phyloP scores from a whole-genome alignment of 2,797 vertebrate genomes.

The Coracias cyanogaster region DNA sequence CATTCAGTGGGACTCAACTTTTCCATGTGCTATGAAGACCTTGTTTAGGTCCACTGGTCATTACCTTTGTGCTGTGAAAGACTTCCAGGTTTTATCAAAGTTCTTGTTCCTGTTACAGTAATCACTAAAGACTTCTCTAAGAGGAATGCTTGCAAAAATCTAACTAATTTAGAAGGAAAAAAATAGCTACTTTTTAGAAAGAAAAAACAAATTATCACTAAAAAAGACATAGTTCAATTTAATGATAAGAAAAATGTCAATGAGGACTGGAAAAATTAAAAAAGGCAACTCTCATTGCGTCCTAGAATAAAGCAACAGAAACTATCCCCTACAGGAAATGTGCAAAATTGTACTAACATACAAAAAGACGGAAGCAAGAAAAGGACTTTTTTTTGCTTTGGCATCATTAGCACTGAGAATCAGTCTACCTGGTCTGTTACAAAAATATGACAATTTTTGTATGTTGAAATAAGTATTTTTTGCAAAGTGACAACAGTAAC shows the following conservation, averaged over 20 bases:
- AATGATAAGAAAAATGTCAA: background rate
- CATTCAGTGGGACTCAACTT: background rate
- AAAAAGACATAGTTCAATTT: background rate
- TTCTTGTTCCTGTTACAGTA: background rate
- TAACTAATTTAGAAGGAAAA: background rate
- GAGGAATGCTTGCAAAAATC: background rate
- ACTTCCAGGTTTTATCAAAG: background rate
- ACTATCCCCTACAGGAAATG: background rate
- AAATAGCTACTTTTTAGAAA: background rate
- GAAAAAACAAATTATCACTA: background rate
- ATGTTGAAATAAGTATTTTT: background rate
- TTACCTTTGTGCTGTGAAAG: background rate
- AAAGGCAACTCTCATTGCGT: background rate
- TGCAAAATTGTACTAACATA: background rate
- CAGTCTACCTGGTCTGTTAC: background rate
- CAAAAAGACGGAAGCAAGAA: background rate
- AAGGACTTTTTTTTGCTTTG: background rate
- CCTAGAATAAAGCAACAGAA: background rate
- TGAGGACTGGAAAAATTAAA: background rate
- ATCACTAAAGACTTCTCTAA: background rate
- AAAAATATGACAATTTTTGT: background rate
- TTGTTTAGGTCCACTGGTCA: background rate
- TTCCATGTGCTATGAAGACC: background rate
- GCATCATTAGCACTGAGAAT: background rate
- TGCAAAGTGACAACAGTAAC: background rate